Base-by-base conservation (phyloP, 2,888 invertebrate species). In the Andrena hattorfiana region DNA sequence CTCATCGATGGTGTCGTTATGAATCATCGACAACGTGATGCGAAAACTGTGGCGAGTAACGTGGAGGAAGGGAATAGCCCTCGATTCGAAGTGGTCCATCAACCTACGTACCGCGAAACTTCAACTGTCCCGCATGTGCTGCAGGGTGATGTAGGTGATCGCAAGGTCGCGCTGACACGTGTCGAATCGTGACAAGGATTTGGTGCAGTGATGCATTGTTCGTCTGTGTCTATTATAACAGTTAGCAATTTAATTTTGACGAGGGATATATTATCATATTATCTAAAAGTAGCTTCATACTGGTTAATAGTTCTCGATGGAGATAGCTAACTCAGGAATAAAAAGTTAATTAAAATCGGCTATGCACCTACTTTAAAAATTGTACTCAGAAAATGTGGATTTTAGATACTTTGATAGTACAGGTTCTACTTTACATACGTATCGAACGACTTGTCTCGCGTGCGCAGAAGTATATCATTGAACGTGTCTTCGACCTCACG, bases 1-100 rank as follows among this genome's bases (percentile, higher is more conserved):
- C 79, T 80, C 85, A 77, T 77, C 80, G 83, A 64, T 78, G 84
- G 77, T 84, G 83, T 84, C 85, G 85, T 85, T 87, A 54, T 80
- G 83, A 83, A 80, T 83, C 83, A 80, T 20, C 49, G 51, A n/a
- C 16, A 26, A 54, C 51, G 32, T 28, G 28, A 54, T 49, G 56
- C 54, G n/a, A 35, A 20, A 23, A 13, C 10, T 2, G n/a, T 13
- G 20, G 69, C 26, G 16, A 42, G 42, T 5, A 42, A 59, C 42
- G 62, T 16, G 48, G n/a, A 42, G 30, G 80, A 70, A 70, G 81
- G 70, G 69, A 49, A 68, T 54, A 69, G n/a, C 74, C 62, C 68
- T 70, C 28, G 59, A 63, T 64, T 60, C 42, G 42, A 56, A 35
- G 73, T 69, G 59, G 60, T 66, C 59, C 63, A 72, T 74, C 35